These are phyloP conservation scores for Corythaixoides concolor DNA, from an alignment of 2,113 vertebrate species.

Conservation along the genomic window DNA sequence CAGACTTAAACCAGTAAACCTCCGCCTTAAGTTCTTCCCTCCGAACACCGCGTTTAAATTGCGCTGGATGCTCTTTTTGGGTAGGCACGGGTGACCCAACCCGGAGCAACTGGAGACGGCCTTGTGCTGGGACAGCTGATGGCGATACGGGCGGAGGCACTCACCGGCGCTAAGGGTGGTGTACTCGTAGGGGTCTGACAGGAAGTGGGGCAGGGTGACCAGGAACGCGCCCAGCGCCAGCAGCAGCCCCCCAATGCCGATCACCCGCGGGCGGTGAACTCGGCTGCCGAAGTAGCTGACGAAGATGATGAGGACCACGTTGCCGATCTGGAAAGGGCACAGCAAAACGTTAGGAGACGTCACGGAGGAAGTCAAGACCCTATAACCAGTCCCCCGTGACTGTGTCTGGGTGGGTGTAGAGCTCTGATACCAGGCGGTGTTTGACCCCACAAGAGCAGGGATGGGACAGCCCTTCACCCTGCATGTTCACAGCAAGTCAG, in stretches of 20 bases:
- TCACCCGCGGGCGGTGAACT: constrained; percentile 88
- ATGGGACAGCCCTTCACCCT: background rate
- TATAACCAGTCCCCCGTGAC: no score
- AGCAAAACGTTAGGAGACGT: background rate
- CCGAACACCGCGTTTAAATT: background rate
- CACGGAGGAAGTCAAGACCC: background rate
- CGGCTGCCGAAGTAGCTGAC: constrained; percentile 94
- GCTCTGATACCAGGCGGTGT: no score
- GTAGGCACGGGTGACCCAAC: accelerated
- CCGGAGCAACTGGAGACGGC: accelerated
- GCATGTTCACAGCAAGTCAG: background rate
- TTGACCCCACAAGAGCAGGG: background rate
- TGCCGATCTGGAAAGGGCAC: constrained; percentile 83
- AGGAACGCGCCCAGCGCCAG: constrained; percentile 87
- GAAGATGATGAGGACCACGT: constrained; percentile 90
- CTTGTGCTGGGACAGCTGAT: background rate
- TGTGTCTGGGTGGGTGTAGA: background rate
- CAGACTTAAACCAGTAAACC: background rate
- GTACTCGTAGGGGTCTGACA: constrained; percentile 85
- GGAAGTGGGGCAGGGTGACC: constrained; percentile 93
- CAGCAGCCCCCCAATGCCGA: constrained; percentile 87
- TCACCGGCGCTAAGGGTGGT: background rate
- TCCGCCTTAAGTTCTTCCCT: background rate
- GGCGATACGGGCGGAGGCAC: background rate
- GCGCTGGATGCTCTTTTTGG: background rate